These are phyloP conservation scores for Hymenopus coronatus DNA, from an alignment of 2,888 invertebrate species.

Conservation along the genomic window DNA sequence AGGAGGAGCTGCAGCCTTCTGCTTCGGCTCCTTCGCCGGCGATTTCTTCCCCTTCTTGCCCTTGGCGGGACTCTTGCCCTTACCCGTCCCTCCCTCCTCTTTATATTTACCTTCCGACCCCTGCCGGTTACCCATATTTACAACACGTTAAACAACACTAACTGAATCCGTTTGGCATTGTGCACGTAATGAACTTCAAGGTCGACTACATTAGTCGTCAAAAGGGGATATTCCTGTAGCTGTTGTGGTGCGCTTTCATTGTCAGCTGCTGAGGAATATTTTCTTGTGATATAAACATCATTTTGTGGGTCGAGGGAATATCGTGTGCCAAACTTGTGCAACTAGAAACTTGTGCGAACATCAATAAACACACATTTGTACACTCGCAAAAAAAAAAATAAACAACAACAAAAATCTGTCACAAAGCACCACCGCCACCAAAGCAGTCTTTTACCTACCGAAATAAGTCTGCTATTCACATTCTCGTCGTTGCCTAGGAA, in stretches of 20 bases:
- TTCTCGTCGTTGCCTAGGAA: background rate
- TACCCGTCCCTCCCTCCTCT: constrained; percentile 36
- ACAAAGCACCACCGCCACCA: background rate
- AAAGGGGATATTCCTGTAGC: background rate
- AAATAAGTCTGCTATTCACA: background rate
- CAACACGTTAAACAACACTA: background rate
- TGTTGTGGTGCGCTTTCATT: background rate
- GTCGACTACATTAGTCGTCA: background rate
- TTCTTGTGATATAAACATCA: background rate
- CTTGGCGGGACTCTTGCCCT: constrained; percentile 33
- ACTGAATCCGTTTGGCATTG: background rate
- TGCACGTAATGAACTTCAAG: background rate
- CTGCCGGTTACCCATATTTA: constrained; percentile 46
- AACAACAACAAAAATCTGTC: background rate
- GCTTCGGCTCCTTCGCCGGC: constrained; percentile 15
- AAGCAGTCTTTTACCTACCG: background rate
- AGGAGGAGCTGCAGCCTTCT: background rate
- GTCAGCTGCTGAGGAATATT: background rate
- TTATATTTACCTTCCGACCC: constrained; percentile 43
- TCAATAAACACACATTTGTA: background rate
- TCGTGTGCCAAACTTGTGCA: background rate
- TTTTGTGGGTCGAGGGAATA: background rate
- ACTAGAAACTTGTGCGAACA: background rate
- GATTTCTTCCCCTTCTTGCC: constrained; percentile 25
- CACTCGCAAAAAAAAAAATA: background rate